Conservation (phyloP, 1,140 invertebrate genomes). For the Neodiprion fabricii region DNA sequence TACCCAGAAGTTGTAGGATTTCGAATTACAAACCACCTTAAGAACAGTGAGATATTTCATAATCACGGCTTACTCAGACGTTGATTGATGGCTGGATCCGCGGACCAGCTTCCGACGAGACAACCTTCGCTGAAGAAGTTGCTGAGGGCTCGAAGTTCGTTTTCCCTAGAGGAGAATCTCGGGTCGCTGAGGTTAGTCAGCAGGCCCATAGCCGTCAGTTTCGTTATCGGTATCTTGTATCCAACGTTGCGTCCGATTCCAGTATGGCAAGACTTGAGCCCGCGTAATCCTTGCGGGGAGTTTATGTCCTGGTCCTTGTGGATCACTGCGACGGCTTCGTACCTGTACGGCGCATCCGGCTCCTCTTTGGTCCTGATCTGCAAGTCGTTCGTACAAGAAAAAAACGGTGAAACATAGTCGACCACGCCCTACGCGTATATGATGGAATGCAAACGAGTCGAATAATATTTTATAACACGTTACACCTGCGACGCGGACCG, state of each 20-base stretch:
- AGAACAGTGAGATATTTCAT: too few species aligned
- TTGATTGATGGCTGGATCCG: slow-evolving; percentile 72
- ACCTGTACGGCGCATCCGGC: slow-evolving; percentile 71
- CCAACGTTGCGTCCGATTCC: slow-evolving; percentile 80
- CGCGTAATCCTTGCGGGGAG: slow-evolving; percentile 69
- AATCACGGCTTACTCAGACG: slow-evolving; percentile 68
- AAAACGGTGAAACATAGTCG: too few species aligned
- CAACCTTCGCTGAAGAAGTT: slow-evolving; percentile 78
- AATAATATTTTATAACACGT: background rate
- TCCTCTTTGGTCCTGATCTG: slow-evolving; percentile 50
- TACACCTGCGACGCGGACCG: background rate
- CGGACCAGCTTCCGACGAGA: slow-evolving; percentile 80
- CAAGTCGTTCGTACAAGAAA: background rate
- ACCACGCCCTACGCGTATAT: too few species aligned
- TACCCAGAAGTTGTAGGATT: too few species aligned
- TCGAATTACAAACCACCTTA: too few species aligned
- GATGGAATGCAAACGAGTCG: background rate
- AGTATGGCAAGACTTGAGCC: slow-evolving; percentile 80
- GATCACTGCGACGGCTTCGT: slow-evolving; percentile 79
- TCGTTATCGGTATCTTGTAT: slow-evolving; percentile 78
- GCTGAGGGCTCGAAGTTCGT: slow-evolving; percentile 75
- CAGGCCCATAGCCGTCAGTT: slow-evolving; percentile 72
- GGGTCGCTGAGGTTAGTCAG: slow-evolving; percentile 71
- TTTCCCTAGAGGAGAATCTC: slow-evolving; percentile 74
- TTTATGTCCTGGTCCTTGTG: slow-evolving; percentile 72